Percentiles rank a stretch among this genome's conserved stretches.
Evolutionary conservation across 1,140 invertebrate species (phyloP).

Genomic region (Aleiodes sp.): DNA sequence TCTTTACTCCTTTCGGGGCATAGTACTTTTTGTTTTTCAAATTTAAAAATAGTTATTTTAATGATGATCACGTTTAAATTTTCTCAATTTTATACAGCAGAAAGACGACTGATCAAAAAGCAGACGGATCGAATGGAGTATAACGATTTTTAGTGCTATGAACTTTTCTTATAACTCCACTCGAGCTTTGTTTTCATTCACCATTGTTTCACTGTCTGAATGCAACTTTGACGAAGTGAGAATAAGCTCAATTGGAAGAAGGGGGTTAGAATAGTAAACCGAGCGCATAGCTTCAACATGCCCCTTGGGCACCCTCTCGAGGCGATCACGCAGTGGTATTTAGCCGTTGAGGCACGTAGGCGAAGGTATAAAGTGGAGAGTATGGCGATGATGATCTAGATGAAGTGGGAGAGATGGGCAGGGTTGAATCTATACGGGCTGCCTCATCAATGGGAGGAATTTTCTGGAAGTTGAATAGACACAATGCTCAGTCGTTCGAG

Average conservation of each 20-base stretch:
- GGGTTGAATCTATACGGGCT: neutral
- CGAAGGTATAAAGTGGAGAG: neutral
- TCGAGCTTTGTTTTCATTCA: neutral
- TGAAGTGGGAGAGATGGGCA: neutral
- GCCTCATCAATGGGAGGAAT: neutral
- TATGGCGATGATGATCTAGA: too few relatives aligned
- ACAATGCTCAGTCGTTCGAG: neutral
- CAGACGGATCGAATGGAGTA: neutral
- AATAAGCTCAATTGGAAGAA: neutral
- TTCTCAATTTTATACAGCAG: too few relatives aligned
- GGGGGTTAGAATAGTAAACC: neutral
- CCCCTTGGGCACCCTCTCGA: neutral
- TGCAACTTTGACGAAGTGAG: slow-evolving; percentile 2
- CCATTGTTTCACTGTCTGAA: neutral
- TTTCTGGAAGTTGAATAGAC: neutral
- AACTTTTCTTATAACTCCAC: neutral
- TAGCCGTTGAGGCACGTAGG: neutral
- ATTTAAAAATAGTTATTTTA: too few relatives aligned
- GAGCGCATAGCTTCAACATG: too few relatives aligned
- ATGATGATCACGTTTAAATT: too few relatives aligned
- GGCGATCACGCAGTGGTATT: slow-evolving; percentile 2
- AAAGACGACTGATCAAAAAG: neutral
- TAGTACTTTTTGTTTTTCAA: too few relatives aligned
- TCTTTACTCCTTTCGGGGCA: too few relatives aligned
- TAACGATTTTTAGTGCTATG: neutral